Percentiles rank a stretch among this genome's conserved stretches.
phyloP scores from a whole-genome alignment of 92 coral and sea anemone genomes.

The Epizoanthus illoricatus region DNA sequence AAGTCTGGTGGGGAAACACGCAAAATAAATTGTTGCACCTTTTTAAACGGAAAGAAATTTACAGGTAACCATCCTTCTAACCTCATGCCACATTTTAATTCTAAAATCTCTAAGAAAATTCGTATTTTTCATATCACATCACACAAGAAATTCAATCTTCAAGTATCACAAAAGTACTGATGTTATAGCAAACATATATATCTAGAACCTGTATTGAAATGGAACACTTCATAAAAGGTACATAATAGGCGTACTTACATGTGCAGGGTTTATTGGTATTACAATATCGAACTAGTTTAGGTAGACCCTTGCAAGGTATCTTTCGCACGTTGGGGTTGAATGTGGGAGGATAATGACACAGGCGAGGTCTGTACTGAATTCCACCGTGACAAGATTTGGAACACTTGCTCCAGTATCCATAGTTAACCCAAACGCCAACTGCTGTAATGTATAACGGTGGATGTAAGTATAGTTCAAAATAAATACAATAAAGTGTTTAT shows the following conservation, averaged over 20 bases:
- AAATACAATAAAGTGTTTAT: too few species aligned
- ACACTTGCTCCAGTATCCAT: conserved; percentile 27
- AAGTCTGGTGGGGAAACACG: too few species aligned
- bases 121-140: too few species aligned
- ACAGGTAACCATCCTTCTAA: too few species aligned
- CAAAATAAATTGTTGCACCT: too few species aligned
- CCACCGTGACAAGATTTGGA: conserved; percentile 31
- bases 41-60: too few species aligned
- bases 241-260: background rate
- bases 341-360: conserved; percentile 23
- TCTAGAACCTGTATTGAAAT: background rate
- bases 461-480: background rate
- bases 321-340: background rate
- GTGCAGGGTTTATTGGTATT: conserved; percentile 14
- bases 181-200: too few species aligned
- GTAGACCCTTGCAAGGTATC: conserved; percentile 12
- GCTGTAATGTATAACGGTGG: conserved; percentile 6
- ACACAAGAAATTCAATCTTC: too few species aligned
- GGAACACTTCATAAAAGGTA: background rate
- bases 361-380: conserved; percentile 10
- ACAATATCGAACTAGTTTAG: background rate
- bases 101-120: too few species aligned
- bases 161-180: too few species aligned
- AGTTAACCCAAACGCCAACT: conserved; percentile 11
- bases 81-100: too few species aligned